Evolutionary conservation across 1,140 invertebrate species (phyloP).

Genomic region (Drosophila asahinai): DNA sequence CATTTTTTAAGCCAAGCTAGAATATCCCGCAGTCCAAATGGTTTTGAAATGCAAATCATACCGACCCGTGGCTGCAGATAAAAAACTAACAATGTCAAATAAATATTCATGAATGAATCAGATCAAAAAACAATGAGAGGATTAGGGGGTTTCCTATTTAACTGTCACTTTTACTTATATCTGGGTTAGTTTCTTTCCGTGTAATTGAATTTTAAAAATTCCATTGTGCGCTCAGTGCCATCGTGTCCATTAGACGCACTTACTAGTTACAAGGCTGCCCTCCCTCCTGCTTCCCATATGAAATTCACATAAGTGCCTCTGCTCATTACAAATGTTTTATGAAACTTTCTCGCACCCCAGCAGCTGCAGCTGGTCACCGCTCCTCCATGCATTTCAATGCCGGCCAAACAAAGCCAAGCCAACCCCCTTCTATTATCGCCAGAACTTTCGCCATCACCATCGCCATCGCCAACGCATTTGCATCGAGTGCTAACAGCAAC

Average conservation of each 20-base stretch:
- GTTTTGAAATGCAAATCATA: constrained; percentile 9
- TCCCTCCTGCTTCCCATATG: background rate
- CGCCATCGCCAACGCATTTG: constrained; percentile 40
- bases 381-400: constrained; percentile 23
- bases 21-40: background rate
- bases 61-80: background rate
- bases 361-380: constrained; percentile 19
- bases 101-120: constrained; percentile 7
- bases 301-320: constrained; percentile 44
- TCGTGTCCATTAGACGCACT: constrained; percentile 18
- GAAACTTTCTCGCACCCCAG: constrained; percentile 26
- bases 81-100: background rate
- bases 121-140: background rate
- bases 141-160: background rate
- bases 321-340: constrained; percentile 37
- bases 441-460: constrained; percentile 25
- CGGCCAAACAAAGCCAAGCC: constrained; percentile 30
- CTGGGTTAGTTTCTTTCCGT: background rate
- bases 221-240: background rate
- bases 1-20: constrained; percentile 10
- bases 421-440: constrained; percentile 4
- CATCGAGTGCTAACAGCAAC: constrained; percentile 51
- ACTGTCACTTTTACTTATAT: no score
- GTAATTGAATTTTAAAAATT: constrained; percentile 30
- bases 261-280: background rate